Base-by-base conservation (phyloP, 2,113 vertebrate species). In the Thunnus maccoyii region DNA sequence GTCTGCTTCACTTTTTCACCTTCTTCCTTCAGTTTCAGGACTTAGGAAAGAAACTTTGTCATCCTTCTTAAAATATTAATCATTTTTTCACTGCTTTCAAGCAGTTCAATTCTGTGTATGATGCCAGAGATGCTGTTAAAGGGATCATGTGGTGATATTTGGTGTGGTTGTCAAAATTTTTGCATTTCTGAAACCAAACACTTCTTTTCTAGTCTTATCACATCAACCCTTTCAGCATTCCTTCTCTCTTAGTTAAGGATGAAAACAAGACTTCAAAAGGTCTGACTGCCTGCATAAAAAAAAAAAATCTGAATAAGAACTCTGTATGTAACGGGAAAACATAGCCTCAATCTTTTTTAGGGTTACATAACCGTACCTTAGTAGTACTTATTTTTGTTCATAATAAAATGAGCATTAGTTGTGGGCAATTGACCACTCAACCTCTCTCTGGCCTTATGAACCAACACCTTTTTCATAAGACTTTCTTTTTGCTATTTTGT, bases 141-240 rank as follows among this genome's bases (percentile, higher is more conserved):
- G 25, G 62, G 8, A 16, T 17, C 62, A 20, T 41, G 22, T 63
- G 7, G 36, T 57, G 70, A 36, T 72, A 48, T 47, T 5, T 32
- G n/a, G n/a, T 41, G 11, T 25, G 20, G 5, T 46, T 72, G 44
- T 52, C 61, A 66, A 72, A 77, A 46, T 58, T 15, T 32, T 72
- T 41, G 47, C 57, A 61, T 47, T 18, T 58, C 8, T 44, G 6
- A 36, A 51, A 27, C 22, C 17, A 22, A 47, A 13, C 16, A 30
- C 27, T 32, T 30, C 48, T 67, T 36, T 36, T 57, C 0, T 32
- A 25, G 10, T 51, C 36, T 63, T 18, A 62, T 63, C 27, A 74
- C 27, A 73, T 63, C 27, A 74, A 61, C 16, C 14, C 6, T 32
- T 15, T 27, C n/a, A 30, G 50, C 41, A 27, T 10, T 41, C n/a